Base-by-base conservation (phyloP, 2,113 vertebrate species). In the Cryptotis parvus region DNA sequence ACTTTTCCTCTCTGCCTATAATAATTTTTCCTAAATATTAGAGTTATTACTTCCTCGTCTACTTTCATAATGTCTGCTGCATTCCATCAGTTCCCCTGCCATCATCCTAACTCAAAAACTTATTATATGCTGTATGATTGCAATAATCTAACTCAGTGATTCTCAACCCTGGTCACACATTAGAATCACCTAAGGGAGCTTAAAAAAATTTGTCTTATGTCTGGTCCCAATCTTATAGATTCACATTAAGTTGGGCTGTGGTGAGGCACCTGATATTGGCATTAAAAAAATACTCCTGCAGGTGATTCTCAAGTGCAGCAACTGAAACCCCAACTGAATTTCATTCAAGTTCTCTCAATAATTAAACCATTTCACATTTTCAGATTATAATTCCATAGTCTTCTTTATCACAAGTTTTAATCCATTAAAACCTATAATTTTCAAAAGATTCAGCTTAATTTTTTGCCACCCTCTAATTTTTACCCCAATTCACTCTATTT, bases 111-210 rank as follows among this genome's bases (percentile, higher is more conserved):
- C 95, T 94, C 88, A 91, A 77, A 96, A 96, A 93, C 88, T 58
- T 95, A 96, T 94, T 95, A 95, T 94, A 94, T 95, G 96, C 93
- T 94, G 83, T 85, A 86, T 89, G 93, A 85, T 84, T 91, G 78
- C 93, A 96, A 94, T 94, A 94, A 92, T 94, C 91, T 92, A 90
- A 95, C 66, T 91, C 95, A 94, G 65, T 93, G 94, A 90, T 72
- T 95, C 90, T 91, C 90, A 90, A 22, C 58, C 76, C 87, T 75
- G 81, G 78, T 69, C 82, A 85, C 85, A 90, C 93, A 85, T 88
- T 91, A 94, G 87, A 95, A 88, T 91, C 88, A 92, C 90, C 91
- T 95, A 65, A 26, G 69, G 82, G 75, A 94, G 58, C 74, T 92
- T 76, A 29, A 90, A 82, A 80, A 74, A 82, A 65, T 72, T 74